phyloP scores from a whole-genome alignment of 2,797 vertebrate species.

The Gymnocypris eckloni region DNA sequence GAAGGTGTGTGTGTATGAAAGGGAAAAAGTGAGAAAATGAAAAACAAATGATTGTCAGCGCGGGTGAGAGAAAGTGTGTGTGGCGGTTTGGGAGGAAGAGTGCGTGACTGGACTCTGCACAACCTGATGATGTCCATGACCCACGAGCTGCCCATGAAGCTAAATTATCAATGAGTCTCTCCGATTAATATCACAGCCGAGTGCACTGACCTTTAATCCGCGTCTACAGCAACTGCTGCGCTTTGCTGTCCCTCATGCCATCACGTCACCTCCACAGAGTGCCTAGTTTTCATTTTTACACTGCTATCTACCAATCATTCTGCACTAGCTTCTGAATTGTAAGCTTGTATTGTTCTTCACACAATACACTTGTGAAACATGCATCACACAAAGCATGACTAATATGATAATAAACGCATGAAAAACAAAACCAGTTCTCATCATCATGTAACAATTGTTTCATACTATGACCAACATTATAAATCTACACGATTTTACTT shows the following conservation, averaged over 20 bases:
- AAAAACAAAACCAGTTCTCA: background rate
- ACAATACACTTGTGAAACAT: background rate
- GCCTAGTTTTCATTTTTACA: background rate
- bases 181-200: slow-evolving; percentile 29
- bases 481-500: background rate
- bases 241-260: background rate
- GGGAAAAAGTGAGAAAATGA: background rate
- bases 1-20: background rate
- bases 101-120: slow-evolving; percentile 33
- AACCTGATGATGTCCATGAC: slow-evolving; percentile 23
- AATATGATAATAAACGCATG: background rate
- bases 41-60: background rate
- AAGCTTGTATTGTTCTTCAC: background rate
- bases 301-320: background rate
- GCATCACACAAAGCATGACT: background rate
- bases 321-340: background rate
- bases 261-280: background rate
- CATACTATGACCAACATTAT: background rate
- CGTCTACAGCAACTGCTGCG: background rate
- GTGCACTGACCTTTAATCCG: slow-evolving; percentile 34
- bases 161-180: slow-evolving; percentile 48
- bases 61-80: background rate
- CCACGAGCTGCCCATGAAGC: slow-evolving; percentile 31
- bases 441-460: background rate
- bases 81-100: background rate